These are phyloP conservation scores for Sinohyriopsis cumingii DNA, from an alignment of 2,888 invertebrate species.

Conservation along the genomic window DNA sequence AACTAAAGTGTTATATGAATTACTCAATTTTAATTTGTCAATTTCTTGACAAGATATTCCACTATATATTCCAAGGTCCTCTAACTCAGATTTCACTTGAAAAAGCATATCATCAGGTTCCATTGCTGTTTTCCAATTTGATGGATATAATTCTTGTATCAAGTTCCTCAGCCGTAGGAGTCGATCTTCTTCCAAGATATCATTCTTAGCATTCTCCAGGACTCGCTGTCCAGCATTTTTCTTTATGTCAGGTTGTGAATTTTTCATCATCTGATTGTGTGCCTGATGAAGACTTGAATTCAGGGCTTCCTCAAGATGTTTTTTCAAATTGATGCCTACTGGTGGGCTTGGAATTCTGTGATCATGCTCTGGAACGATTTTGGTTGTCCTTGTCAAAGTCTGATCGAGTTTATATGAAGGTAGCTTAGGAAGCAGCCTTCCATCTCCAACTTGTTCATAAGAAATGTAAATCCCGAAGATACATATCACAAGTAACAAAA, in stretches of 20 bases:
- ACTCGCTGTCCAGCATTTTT: conserved; percentile 20
- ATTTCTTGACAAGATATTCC: conserved; percentile 56
- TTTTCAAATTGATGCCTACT: no score
- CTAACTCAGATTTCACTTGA: conserved; percentile 45
- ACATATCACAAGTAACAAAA: no score
- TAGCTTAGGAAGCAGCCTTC: no score
- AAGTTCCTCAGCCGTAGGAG: conserved; percentile 26
- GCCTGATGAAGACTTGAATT: no score
- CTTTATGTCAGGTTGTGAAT: conserved; percentile 15
- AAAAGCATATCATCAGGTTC: conserved; percentile 60
- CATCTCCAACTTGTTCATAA: no score
- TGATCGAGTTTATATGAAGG: no score
- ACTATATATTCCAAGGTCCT: conserved; percentile 50
- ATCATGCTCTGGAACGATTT: no score
- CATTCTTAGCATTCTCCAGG: conserved; percentile 31
- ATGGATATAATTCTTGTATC: conserved; percentile 42
- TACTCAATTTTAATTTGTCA: conserved; percentile 41
- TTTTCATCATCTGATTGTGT: no score
- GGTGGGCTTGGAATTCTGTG: no score
- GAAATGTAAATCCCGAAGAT: no score
- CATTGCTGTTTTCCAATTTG: conserved; percentile 51
- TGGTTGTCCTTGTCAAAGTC: no score
- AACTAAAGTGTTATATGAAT: conserved; percentile 15
- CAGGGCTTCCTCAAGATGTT: no score
- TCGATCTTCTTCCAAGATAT: conserved; percentile 32